Evolutionary conservation across 2,113 vertebrate genomes (phyloP), one percentile per base, ranked within the genome.

Genomic region (Dunckerocampus dactyliophorus): DNA sequence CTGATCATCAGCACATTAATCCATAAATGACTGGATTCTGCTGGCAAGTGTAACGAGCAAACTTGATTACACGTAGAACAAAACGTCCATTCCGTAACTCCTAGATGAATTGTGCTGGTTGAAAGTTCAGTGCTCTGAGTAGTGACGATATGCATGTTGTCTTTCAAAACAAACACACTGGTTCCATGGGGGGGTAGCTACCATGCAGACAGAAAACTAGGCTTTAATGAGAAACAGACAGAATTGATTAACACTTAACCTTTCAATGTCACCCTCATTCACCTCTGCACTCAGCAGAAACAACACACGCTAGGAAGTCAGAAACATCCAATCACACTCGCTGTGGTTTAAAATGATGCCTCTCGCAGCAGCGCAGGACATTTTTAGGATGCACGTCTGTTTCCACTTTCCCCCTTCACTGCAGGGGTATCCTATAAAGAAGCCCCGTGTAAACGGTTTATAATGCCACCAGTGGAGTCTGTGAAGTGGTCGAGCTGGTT

Each of bases 401-500:
- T 91, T 89, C 86, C 84, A 87, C 82, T 90, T 88, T 83, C 51
- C 8, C 12, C 73, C 65, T 34, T 34, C 55, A 67, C 77, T 68
- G 74, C 78, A 74, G 78, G 65, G 79, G 77, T 73, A 72, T 76
- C 82, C 81, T 76, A 81, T 90, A 90, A 92, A 89, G 84, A 79
- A 78, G 8, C 8, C 69, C 42, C 69, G 82, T 81, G 87, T 89
- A 88, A 89, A 89, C 86, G 84, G 77, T 91, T 91, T 89, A 89
- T 89, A 89, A 90, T 88, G 83, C 87, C 88, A 87, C 87, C 86
- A 80, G 74, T 81, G 80, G 88, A 85, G 79, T 84, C 80, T 84
- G 39, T 43, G 71, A 87, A 90, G 87, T 85, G 72, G 78, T 77
- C 86, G 89, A 83, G 84, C 90, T 90, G 89, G 85, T 91, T 89